These are phyloP conservation scores for Bothrops jararaca DNA, from an alignment of 2,113 vertebrate species.

Conservation along the genomic window DNA sequence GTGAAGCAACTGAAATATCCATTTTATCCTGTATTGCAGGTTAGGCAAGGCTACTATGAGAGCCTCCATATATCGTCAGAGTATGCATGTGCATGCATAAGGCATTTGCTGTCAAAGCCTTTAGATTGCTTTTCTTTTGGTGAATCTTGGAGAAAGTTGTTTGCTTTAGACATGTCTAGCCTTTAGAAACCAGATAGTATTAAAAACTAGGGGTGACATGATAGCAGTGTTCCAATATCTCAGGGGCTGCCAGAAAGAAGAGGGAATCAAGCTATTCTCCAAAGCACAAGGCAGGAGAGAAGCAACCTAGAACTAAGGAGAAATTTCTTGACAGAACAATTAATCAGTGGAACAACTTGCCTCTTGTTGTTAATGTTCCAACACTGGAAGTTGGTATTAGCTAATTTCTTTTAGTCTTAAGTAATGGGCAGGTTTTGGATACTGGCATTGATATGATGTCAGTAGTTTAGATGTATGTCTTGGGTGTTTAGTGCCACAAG, in stretches of 20 bases:
- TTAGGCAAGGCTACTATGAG: background rate
- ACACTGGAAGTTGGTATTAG: background rate
- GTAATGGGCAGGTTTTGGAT: slow-evolving; percentile 56
- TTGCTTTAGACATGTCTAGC: background rate
- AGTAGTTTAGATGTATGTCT: slow-evolving; percentile 48
- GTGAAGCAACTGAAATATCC: background rate
- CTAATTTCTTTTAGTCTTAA: slow-evolving; percentile 53
- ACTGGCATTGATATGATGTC: slow-evolving; percentile 51
- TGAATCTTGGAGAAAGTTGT: background rate
- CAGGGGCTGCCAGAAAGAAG: too few relatives aligned
- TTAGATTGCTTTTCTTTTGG: background rate
- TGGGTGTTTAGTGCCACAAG: slow-evolving; percentile 46
- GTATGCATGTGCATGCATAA: background rate
- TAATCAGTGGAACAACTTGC: too few relatives aligned
- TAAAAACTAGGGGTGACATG: too few relatives aligned
- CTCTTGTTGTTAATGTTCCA: too few relatives aligned
- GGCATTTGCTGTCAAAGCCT: background rate
- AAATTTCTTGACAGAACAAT: too few relatives aligned
- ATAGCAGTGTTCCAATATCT: too few relatives aligned
- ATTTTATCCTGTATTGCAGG: background rate
- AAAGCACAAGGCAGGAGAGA: too few relatives aligned
- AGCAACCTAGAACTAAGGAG: too few relatives aligned
- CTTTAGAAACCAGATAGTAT: slow-evolving; percentile 29
- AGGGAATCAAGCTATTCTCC: too few relatives aligned
- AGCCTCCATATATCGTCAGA: background rate